Conservation (phyloP, 1,140 invertebrate genomes). For the Zaprionus vittiger region DNA sequence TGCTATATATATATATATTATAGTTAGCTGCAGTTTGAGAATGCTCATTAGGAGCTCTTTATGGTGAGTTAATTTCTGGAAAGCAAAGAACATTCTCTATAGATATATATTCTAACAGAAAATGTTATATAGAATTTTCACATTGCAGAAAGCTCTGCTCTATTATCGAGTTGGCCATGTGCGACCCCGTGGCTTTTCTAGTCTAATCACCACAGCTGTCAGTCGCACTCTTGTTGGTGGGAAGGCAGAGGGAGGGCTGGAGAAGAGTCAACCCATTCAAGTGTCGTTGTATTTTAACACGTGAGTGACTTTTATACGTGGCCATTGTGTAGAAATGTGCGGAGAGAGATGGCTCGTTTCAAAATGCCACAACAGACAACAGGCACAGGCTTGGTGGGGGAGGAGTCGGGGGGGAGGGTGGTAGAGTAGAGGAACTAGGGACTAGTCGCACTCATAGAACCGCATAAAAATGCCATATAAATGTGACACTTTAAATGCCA, state of each 20-base stretch:
- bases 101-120: no score
- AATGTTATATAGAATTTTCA: no score
- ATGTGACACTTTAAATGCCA: conserved; percentile 82
- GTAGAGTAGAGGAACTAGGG: background rate
- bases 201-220: conserved; percentile 41
- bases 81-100: no score
- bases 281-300: conserved; percentile 70
- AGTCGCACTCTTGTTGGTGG: conserved; percentile 30
- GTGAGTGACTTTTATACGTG: conserved; percentile 71
- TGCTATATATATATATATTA: no score
- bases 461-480: conserved; percentile 80
- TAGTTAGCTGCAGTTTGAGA: no score
- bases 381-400: background rate
- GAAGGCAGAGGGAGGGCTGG: background rate
- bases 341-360: conserved; percentile 28
- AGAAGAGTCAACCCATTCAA: conserved; percentile 36
- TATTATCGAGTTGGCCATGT: no score
- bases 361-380: conserved; percentile 26
- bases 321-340: conserved; percentile 46
- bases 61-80: no score
- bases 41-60: no score
- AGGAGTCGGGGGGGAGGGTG: background rate
- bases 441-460: conserved; percentile 43
- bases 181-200: no score
- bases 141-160: no score